Evolutionary conservation across 2,797 vertebrate species (phyloP).

Genomic region (Galagoides demidoff): DNA sequence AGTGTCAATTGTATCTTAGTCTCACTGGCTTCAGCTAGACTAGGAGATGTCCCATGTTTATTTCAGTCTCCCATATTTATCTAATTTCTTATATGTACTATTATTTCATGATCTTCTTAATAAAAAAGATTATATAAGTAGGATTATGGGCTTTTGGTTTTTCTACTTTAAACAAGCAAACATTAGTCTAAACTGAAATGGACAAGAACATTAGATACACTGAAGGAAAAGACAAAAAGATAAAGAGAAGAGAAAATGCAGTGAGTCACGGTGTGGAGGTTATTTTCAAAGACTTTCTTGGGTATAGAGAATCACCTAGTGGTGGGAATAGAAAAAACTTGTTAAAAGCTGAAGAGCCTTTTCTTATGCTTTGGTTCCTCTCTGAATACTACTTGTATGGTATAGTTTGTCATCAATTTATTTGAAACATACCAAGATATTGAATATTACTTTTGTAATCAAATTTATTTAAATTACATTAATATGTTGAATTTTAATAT

Average conservation of each 20-base stretch:
- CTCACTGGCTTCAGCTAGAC: neutral
- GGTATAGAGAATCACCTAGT: slow-evolving; percentile 83
- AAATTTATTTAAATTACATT: neutral
- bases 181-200: neutral
- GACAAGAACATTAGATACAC: neutral
- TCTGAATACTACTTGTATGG: neutral
- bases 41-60: neutral
- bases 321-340: slow-evolving; percentile 63
- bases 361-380: neutral
- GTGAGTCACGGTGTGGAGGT: neutral
- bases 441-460: slow-evolving; percentile 14
- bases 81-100: slow-evolving; percentile 33
- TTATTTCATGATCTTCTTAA: slow-evolving; percentile 44
- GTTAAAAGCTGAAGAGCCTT: neutral
- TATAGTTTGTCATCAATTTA: neutral
- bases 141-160: neutral
- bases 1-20: neutral
- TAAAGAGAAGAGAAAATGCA: neutral
- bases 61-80: slow-evolving; percentile 47
- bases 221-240: neutral
- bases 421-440: neutral
- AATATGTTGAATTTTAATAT: neutral
- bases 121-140: neutral
- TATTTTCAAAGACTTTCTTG: slow-evolving; percentile 41
- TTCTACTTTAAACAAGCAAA: neutral